Conservation (phyloP, 2,888 invertebrate species). For the Rotaria sp. region DNA sequence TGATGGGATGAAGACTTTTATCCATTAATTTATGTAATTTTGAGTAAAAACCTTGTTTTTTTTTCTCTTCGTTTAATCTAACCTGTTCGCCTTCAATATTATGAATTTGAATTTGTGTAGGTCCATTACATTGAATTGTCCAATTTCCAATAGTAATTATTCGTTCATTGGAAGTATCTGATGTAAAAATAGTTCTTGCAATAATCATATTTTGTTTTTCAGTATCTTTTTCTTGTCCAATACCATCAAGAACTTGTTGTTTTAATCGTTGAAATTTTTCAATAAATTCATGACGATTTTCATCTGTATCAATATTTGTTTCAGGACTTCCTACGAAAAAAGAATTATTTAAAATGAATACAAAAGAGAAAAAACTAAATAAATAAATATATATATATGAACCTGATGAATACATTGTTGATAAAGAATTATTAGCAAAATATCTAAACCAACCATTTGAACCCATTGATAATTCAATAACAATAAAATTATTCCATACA, state of each 20-base stretch:
- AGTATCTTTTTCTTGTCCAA: background rate
- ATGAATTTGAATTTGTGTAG: slow-evolving; percentile 82
- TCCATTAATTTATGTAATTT: too few species aligned
- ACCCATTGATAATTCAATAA: slow-evolving; percentile 89
- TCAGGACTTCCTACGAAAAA: background rate
- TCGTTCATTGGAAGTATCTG: background rate
- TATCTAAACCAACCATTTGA: slow-evolving; percentile 98
- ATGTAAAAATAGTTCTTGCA: slow-evolving; percentile 7
- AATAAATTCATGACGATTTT: slow-evolving; percentile 89
- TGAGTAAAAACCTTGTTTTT: too few species aligned
- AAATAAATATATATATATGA: slow-evolving; percentile 50
- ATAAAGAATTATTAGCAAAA: slow-evolving; percentile 87
- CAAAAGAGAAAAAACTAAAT: too few species aligned
- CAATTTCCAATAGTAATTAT: slow-evolving; percentile 85
- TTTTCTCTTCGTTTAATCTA: background rate
- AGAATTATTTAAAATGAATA: background rate
- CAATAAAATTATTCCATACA: slow-evolving; percentile 93
- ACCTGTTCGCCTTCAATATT: slow-evolving; percentile 86
- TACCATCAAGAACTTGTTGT: slow-evolving; percentile 54
- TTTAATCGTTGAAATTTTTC: slow-evolving; percentile 86
- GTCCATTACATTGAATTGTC: slow-evolving; percentile 75
- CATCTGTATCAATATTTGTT: slow-evolving; percentile 56
- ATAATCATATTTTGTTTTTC: background rate
- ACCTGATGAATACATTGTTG: slow-evolving; percentile 96
- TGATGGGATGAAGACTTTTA: too few species aligned